These are phyloP conservation scores for Actinostola sp. DNA, from an alignment of 92 coral and sea anemone species.

Conservation along the genomic window DNA sequence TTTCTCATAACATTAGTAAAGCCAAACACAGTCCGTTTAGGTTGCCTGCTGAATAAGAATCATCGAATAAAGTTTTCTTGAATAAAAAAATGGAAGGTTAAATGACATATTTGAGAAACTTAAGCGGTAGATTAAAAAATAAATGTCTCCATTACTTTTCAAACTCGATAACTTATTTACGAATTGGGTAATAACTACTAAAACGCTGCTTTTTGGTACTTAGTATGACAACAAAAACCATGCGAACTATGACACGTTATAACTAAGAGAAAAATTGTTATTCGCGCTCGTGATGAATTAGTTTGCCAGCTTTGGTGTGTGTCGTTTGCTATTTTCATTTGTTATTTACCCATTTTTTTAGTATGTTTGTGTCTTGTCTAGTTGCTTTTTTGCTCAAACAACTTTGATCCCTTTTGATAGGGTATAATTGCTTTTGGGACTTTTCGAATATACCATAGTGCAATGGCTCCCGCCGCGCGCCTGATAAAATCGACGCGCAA, in stretches of 20 bases:
- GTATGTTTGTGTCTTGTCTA: too few relatives aligned
- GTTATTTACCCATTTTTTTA: too few relatives aligned
- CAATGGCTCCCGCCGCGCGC: constrained; percentile 7
- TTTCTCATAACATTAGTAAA: background rate
- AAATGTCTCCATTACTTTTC: background rate
- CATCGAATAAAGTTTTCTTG: background rate
- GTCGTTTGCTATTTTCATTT: too few relatives aligned
- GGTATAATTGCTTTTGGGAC: background rate
- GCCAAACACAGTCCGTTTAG: background rate
- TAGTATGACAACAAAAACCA: too few relatives aligned
- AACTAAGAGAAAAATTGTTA: too few relatives aligned
- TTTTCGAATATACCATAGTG: background rate
- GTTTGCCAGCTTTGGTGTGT: too few relatives aligned
- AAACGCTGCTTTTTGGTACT: background rate
- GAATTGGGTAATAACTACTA: background rate
- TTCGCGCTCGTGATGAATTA: too few relatives aligned
- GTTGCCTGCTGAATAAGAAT: background rate
- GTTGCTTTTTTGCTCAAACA: too few relatives aligned
- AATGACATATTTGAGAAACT: constrained; percentile 1
- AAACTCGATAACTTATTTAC: constrained; percentile 11
- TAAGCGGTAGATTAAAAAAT: background rate
- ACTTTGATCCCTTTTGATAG: background rate
- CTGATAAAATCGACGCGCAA: background rate
- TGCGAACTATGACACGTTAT: too few relatives aligned
- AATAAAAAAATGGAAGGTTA: background rate